phyloP scores from a whole-genome alignment of 92 coral and sea anemone genomes.

The Chrysogorgia sp. region DNA sequence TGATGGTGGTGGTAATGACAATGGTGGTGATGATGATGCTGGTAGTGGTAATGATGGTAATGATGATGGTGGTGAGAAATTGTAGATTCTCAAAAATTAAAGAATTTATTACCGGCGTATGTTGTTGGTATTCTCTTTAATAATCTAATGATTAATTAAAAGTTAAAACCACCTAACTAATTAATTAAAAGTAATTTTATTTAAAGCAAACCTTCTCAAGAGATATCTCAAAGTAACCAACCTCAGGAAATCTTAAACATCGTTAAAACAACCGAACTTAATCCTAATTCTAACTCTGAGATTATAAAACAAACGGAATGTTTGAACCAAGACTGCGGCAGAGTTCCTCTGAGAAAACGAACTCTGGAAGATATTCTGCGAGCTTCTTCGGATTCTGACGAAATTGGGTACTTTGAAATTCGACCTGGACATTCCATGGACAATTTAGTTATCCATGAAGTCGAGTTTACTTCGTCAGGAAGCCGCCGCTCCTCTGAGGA shows the following conservation, averaged over 20 bases:
- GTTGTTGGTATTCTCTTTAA: too few species aligned
- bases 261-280: background rate
- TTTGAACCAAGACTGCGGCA: background rate
- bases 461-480: constrained; percentile 24
- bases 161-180: background rate
- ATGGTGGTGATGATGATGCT: background rate
- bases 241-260: background rate
- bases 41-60: background rate
- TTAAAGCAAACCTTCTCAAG: constrained; percentile 21
- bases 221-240: constrained; percentile 8
- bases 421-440: constrained; percentile 40
- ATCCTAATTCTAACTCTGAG: constrained; percentile 8
- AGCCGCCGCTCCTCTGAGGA: constrained; percentile 23
- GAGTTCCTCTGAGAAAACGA: constrained; percentile 29
- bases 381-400: constrained; percentile 19
- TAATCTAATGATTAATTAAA: too few species aligned
- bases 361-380: constrained; percentile 20
- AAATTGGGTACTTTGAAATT: constrained; percentile 38
- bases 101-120: background rate
- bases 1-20: constrained; percentile 32
- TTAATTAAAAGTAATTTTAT: background rate
- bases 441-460: constrained; percentile 34
- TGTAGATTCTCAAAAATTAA: background rate
- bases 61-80: background rate
- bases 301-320: background rate